Base-by-base conservation (phyloP, 2,113 vertebrate species). In the Heterotilapia buettikoferi region DNA sequence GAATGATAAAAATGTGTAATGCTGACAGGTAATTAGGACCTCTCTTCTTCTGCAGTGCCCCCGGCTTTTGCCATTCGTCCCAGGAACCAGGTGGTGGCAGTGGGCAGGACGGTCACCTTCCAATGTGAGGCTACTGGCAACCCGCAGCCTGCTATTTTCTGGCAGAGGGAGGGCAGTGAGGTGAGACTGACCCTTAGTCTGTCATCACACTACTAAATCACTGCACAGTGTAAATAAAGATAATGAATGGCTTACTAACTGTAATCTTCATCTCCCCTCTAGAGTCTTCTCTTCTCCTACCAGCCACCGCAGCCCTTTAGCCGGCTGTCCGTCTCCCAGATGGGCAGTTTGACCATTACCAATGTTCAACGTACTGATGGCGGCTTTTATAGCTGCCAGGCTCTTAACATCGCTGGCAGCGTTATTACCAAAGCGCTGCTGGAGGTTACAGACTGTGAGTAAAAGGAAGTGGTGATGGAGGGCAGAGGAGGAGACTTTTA, bases 381-480 rank as follows among this genome's bases (percentile, higher is more conserved):
- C 10, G 98, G 98, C 7, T 98, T 98, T 91, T 99, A 99, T 86
- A 99, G 98, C 95, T 99, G 99, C 96, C 99, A 99, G 97, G 99
- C 98, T 83, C 97, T 99, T 90, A 99, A 99, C 95, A 98, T 99
- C 80, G 99, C 99, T 1, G 99, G 99, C 92, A 99, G 98, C 88
- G 98, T 99, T 90, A 99, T 98, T 93, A 99, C 98, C 92, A 99
- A 99, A 96, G 99, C 98, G 6, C 98, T 98, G 92, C 96, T 99
- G 96, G 98, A 99, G 88, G 88, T 95, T 90, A 93, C 90, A 82
- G 94, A 94, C 79, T 86, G 93, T 94, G 89, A 95, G 94, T 95
- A 86, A 83, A 52, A 19, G 18, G 66, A 83, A 54, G 43, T 29
- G 82, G 40, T 38, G 33, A 40, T 85, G 53, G 21, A 83, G 47